Percentiles rank a stretch among this genome's conserved stretches.
Conservation (phyloP, 2,113 vertebrate species). For the Dolichotis patagonum region DNA sequence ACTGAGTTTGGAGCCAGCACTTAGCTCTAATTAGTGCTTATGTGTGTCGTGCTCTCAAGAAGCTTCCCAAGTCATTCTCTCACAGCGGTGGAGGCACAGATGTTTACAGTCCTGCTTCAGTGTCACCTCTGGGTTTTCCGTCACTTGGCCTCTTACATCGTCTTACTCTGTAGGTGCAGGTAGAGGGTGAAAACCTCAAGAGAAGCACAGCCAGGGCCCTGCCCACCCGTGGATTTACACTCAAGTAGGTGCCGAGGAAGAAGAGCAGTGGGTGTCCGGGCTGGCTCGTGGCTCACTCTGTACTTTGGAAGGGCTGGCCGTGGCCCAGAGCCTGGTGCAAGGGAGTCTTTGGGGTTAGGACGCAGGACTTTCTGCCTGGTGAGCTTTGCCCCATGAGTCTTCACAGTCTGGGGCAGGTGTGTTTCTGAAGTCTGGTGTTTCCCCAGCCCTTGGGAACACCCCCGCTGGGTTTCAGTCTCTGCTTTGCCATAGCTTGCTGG, state of each 20-base stretch:
- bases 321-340: not conserved
- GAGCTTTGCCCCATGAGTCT: not conserved
- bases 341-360: not conserved
- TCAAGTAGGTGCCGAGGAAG: not conserved
- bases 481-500: not conserved
- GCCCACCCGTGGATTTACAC: not conserved
- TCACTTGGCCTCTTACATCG: not conserved
- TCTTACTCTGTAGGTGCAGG: not conserved
- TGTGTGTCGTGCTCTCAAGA: not conserved
- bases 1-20: not conserved
- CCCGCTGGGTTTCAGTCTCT: not conserved
- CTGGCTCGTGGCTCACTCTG: not conserved
- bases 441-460: not conserved
- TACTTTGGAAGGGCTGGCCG: not conserved
- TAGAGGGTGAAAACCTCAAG: not conserved
- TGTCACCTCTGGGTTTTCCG: not conserved
- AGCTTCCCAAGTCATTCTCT: not conserved
- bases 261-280: not conserved
- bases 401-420: not conserved
- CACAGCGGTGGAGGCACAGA: not conserved
- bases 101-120: not conserved
- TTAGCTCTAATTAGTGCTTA: not conserved
- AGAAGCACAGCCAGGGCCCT: not conserved
- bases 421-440: not conserved
- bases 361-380: not conserved